Evolutionary conservation across 2,113 vertebrate genomes (phyloP), one percentile per base, ranked within the genome.

Genomic region (Vulpes lagopus): DNA sequence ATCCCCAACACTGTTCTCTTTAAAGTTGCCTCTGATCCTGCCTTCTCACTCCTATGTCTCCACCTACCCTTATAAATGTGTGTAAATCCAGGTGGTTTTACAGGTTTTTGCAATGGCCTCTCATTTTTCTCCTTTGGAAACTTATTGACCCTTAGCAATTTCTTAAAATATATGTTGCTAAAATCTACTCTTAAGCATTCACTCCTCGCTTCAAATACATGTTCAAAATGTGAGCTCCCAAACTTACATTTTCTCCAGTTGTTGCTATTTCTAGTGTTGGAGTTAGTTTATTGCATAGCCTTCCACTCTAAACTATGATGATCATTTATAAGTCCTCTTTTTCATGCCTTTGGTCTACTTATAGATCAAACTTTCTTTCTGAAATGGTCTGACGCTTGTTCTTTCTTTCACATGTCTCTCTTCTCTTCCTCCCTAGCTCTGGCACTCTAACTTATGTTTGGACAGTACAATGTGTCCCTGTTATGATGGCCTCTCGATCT

Each of bases 51-150:
- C 7, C 32, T 82, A 0, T 55, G 20, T 35, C 64, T 59, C 38
- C 32, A 6, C 16, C 32, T 4, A n/a, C 3, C 1, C 2, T 71
- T 38, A 14, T 8, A 14, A 23, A 9, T 7, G 5, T 27, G 38
- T 15, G 17, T 79, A 74, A 15, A 7, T 2, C 11, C 10, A 17
- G 16, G 2, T 0, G 8, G 23, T 43, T n/a, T 62, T 67, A 16
- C 11, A 57, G 43, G 6, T 2, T 32, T 67, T 71, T 60, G 6
- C 15, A 2, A 0, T 53, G 22, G 32, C 10, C 4, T 76, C 32
- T 87, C 59, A 49, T 59, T 76, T 91, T 23, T 53, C 3, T 55
- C 57, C 51, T 84, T 84, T 55, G 9, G 14, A 71, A 73, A 87
- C 7, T 35, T 51, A 19, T 3, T 62, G 25, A 78, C 8, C 30